Conservation (phyloP, 2,113 vertebrate genomes). For the Enhydra lutris region DNA sequence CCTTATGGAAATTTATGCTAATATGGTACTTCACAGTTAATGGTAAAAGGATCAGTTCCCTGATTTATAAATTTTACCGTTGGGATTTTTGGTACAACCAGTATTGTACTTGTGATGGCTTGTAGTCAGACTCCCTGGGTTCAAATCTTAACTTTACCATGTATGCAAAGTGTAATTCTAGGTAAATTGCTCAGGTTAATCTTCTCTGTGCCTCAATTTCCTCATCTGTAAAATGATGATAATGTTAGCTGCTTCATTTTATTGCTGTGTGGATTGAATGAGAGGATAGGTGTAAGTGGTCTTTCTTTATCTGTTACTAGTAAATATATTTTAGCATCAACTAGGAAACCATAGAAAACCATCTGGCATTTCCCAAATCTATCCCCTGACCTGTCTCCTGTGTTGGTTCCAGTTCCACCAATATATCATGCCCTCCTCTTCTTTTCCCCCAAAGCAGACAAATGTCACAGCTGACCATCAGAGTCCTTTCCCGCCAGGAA, state of each 20-base stretch:
- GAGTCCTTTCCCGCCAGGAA: not conserved
- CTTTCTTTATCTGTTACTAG: not conserved
- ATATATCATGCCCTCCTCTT: not conserved
- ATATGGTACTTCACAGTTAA: not conserved
- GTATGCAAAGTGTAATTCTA: not conserved
- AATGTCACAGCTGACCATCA: not conserved
- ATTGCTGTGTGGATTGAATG: not conserved
- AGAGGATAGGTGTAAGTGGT: not conserved
- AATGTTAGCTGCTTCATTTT: not conserved
- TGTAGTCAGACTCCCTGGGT: not conserved
- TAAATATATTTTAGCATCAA: not conserved
- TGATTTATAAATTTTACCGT: not conserved
- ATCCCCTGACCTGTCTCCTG: not conserved
- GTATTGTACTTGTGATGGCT: not conserved
- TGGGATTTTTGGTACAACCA: not conserved
- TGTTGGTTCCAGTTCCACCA: not conserved
- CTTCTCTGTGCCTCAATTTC: not conserved
- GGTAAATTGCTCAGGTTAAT: not conserved
- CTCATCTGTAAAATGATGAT: not conserved
- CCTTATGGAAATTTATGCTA: constrained; percentile 34
- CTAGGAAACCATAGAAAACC: not conserved
- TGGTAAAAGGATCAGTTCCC: not conserved
- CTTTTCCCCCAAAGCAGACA: not conserved
- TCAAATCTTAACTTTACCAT: not conserved
- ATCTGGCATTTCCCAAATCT: not conserved